Evolutionary conservation across 1,140 invertebrate species (phyloP).

Genomic region (Lanistes nyassanus): DNA sequence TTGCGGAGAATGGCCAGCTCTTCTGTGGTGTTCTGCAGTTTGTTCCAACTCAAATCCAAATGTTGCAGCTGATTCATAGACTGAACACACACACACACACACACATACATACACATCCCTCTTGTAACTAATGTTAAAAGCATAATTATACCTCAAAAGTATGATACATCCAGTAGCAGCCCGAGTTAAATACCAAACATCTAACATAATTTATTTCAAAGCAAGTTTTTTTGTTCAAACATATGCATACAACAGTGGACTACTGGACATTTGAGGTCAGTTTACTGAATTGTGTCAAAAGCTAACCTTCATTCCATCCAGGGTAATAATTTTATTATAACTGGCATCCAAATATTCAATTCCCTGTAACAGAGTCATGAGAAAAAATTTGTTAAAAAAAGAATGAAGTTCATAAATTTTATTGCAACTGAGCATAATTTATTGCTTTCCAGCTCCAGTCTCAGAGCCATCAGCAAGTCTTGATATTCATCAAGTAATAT

Average conservation of each 20-base stretch:
- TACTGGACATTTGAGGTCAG: background rate
- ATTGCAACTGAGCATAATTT: no score
- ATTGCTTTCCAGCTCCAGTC: no score
- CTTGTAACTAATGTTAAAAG: no score
- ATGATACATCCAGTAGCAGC: no score
- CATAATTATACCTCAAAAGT: no score
- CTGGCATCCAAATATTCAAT: constrained; percentile 63
- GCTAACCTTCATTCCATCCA: constrained; percentile 64
- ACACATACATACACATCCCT: no score
- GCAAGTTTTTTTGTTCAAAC: background rate
- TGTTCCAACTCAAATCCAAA: constrained; percentile 63
- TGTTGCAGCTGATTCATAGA: constrained; percentile 43
- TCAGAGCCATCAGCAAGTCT: no score
- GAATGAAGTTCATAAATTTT: no score
- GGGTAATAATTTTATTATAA: constrained; percentile 62
- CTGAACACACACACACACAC: constrained; percentile 30
- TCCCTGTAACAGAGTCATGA: constrained; percentile 51
- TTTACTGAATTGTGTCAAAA: background rate
- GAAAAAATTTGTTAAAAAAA: no score
- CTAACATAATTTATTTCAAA: no score
- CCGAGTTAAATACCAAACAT: no score
- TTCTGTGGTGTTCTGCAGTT: constrained; percentile 56
- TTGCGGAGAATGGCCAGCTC: constrained; percentile 62
- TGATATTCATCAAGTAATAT: no score
- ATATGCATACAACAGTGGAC: background rate